Evolutionary conservation across 2,113 vertebrate species (phyloP), one percentile per base, ranked within the genome.

Genomic region (Tangachromis dhanisi): DNA sequence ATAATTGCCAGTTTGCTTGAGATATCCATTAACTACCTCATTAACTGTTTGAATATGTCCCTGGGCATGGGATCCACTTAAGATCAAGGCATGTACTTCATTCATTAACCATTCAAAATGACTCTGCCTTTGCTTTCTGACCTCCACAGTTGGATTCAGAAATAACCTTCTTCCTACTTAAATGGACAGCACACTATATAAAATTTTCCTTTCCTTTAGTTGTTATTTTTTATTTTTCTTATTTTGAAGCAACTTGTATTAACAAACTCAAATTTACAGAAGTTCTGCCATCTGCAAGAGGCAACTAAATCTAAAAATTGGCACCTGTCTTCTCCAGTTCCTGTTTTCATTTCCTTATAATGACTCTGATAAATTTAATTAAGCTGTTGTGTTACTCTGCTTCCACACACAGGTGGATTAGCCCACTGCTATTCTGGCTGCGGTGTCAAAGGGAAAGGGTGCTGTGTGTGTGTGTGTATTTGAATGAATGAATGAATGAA

Each of bases 11-110:
- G 33, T 10, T 40, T 17, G 14, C 59, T 11, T 47, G 38, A 76
- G 47, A 59, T 45, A 84, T 81, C 42, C 80, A 81, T 92, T 85
- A 83, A 89, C 59, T 61, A 80, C 84, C 87, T 90, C 84, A 91
- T 93, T 92, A 93, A 87, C 85, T 89, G 42, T 61, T 85, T 88
- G 49, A 84, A 68, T 83, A 80, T 54, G 63, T 51, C 53, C n/a
- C 53, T 9, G 78, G 83, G 66, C 51, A 83, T 51, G 51, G 81
- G 45, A 79, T 76, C 81, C 80, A 45, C 19, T 51, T 35, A 90
- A 80, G 83, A 85, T 86, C 42, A 35, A 66, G 59, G 61, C 85
- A 86, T 91, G 92, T 83, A 45, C 26, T 84, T 61, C 63, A 31
- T 42, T 90, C 85, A 92, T 94, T 88, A 93, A 55, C 40, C 66